Base-by-base conservation (phyloP, 1,140 invertebrate genomes). In the Drosophila chauvacae region DNA sequence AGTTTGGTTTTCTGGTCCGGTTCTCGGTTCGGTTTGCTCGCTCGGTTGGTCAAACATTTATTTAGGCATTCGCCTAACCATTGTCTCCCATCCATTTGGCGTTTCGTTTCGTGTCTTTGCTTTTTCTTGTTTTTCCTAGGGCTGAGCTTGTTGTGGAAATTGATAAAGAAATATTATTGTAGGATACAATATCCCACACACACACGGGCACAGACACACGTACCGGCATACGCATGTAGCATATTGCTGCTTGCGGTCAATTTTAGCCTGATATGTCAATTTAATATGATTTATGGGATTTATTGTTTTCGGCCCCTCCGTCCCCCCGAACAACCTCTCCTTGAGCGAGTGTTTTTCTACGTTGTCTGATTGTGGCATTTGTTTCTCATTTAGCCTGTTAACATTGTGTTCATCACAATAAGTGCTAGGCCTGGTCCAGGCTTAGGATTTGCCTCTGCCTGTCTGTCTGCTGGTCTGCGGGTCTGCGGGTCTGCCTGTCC, bases 211-310 rank as follows among this genome's bases (percentile, higher is more conserved):
- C 41, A 47, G 18, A 48, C 55, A 58, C 58, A 71, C 56, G 33
- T 14, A 41, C 7, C 23, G 23, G 14, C 56, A 48, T 20, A 26
- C 65, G 64, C 64, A 37, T 28, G 44, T 41, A 20, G 30, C 48
- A 60, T 69, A 60, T 71, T 72, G 66, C 50, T 72, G 69, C 68
- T 62, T 90, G 81, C 81, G 85, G 85, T 90, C 85, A 85, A 90
- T 81, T 90, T 85, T 85, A 53, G 85, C 71, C 81, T 85, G 81
- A 90, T 90, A 90, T 90, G 85, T 90, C 85, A 90, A 90, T 90
- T 90, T 90, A 90, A 90, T 90, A 90, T 90, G 85, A 90, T 90
- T 90, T 90, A 90, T 90, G 85, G 78, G 85, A 90, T 85, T 90
- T 90, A 90, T 90, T 88, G 81, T 90, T 81, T 81, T 88, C 76